phyloP scores from a whole-genome alignment of 2,113 vertebrate species.

The Dicentrarchus labrax region DNA sequence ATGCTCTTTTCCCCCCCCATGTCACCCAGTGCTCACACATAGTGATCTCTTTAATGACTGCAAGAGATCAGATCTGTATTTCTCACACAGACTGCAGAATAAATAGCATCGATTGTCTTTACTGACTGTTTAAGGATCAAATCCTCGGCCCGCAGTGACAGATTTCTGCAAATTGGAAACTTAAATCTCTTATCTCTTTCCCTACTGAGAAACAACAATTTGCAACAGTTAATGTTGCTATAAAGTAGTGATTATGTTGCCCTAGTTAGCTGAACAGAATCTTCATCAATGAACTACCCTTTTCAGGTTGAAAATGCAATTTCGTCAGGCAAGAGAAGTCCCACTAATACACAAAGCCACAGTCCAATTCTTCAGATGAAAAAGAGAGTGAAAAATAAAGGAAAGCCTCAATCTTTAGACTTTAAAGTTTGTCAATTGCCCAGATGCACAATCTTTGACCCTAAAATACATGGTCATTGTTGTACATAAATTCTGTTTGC shows the following conservation, averaged over 20 bases:
- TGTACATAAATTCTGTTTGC: not conserved
- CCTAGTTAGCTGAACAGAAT: not conserved
- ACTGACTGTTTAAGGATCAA: conserved; percentile 45
- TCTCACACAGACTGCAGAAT: conserved; percentile 58
- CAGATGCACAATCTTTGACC: conserved; percentile 8
- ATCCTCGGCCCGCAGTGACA: conserved; percentile 4
- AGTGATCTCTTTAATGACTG: conserved; percentile 58
- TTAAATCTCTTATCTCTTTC: conserved; percentile 39
- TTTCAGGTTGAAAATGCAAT: conserved; percentile 12
- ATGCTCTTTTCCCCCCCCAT: conserved; percentile 54
- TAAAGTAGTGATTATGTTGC: not conserved
- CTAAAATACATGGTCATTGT: not conserved
- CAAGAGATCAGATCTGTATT: conserved; percentile 70
- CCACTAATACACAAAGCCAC: not conserved
- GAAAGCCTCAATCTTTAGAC: not conserved
- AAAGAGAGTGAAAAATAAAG: too few relatives aligned
- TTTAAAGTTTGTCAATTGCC: not conserved
- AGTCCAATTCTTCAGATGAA: not conserved
- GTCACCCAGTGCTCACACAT: conserved; percentile 32
- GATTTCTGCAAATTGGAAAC: conserved; percentile 27
- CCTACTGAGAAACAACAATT: conserved; percentile 2
- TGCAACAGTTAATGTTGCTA: not conserved
- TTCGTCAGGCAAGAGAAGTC: not conserved
- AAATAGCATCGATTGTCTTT: conserved; percentile 29
- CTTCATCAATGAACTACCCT: not conserved